Percentiles rank a stretch among this genome's conserved stretches.
These are phyloP conservation scores for Heliconius hermathena DNA, from an alignment of 1,140 invertebrate species.

Conservation along the genomic window DNA sequence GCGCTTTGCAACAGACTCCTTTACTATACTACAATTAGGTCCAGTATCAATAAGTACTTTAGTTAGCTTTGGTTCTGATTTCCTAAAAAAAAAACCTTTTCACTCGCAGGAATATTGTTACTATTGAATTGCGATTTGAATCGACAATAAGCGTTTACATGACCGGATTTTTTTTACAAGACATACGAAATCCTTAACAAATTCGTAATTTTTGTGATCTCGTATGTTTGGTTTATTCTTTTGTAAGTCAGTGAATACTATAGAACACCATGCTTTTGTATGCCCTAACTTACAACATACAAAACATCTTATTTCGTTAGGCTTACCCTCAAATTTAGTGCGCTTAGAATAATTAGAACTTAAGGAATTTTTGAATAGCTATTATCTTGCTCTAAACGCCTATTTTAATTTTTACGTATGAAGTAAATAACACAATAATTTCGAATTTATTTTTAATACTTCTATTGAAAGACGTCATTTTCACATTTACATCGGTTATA, in stretches of 20 bases:
- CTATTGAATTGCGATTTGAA: not conserved
- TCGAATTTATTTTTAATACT: conserved; percentile 34
- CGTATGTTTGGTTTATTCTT: not conserved
- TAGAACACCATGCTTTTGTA: not conserved
- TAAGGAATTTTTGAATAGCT: not conserved
- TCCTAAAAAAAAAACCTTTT: conserved; percentile 29
- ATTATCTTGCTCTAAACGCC: conserved; percentile 16
- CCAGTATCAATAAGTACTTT: conserved; percentile 36
- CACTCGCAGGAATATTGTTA: not conserved
- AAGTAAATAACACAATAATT: conserved; percentile 36
- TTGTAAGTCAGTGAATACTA: conserved; percentile 4
- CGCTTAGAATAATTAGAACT: not conserved
- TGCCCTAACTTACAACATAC: not conserved
- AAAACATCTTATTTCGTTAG: conserved; percentile 9
- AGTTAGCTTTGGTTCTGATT: conserved; percentile 26
- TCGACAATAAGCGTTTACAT: not conserved
- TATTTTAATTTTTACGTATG: conserved; percentile 37
- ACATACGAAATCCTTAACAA: not conserved
- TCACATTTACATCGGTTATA: conserved; percentile 40
- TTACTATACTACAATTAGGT: conserved; percentile 38
- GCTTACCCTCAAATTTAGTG: conserved; percentile 8
- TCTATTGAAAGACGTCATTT: conserved; percentile 44
- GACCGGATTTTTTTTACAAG: conserved; percentile 13
- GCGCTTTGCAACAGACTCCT: conserved; percentile 36
- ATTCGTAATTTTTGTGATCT: not conserved